Conservation (phyloP, 2,888 invertebrate genomes). For the Tricholauxania praeusta region DNA sequence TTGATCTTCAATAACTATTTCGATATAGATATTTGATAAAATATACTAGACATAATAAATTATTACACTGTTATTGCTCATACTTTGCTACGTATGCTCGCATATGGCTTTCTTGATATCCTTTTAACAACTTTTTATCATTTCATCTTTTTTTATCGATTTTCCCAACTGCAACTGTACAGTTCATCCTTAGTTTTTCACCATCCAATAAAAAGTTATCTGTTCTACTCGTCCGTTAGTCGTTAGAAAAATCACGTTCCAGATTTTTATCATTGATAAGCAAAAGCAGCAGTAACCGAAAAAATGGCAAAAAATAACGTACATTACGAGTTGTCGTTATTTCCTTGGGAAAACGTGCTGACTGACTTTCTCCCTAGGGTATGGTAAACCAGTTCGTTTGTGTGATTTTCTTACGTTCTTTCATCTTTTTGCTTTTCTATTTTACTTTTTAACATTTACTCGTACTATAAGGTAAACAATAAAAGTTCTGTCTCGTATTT, state of each 20-base stretch:
- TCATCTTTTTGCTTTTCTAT: background rate
- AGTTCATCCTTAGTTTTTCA: too few relatives aligned
- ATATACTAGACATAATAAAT: too few relatives aligned
- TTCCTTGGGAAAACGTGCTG: constrained; percentile 1
- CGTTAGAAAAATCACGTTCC: constrained; percentile 19
- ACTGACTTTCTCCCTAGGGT: constrained; percentile 19
- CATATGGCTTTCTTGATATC: too few relatives aligned
- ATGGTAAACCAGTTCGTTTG: background rate
- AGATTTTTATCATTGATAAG: constrained; percentile 32
- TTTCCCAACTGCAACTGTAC: too few relatives aligned
- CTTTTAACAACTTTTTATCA: too few relatives aligned
- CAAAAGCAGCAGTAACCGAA: background rate
- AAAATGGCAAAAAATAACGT: background rate
- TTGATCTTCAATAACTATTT: too few relatives aligned
- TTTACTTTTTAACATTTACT: background rate
- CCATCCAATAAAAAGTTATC: too few relatives aligned
- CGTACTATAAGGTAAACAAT: background rate
- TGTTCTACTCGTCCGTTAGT: background rate
- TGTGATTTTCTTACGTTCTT: too few relatives aligned
- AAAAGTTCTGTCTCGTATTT: background rate
- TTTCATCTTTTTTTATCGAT: too few relatives aligned
- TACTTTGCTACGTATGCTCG: too few relatives aligned
- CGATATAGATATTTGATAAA: too few relatives aligned
- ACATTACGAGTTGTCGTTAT: constrained; percentile 10
- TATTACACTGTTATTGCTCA: too few relatives aligned